Evolutionary conservation across 2,113 vertebrate species (phyloP).

Genomic region (Poeciliopsis occidentalis): DNA sequence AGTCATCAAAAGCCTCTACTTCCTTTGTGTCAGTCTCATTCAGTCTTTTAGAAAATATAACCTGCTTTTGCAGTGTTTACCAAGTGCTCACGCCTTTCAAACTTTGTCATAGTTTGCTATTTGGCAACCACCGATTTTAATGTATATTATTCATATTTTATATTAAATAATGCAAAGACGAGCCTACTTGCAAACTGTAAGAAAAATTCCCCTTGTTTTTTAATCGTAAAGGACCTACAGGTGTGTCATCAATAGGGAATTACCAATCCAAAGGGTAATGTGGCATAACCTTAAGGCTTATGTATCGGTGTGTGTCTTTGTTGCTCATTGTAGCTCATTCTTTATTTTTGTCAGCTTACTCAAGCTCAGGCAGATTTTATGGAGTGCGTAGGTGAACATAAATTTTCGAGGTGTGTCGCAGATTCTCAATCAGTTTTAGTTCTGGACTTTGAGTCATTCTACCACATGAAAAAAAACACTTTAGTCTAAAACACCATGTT

Average conservation of each 20-base stretch:
- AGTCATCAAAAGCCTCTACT: conserved; percentile 46
- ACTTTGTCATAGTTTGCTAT: not conserved
- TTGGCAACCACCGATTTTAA: not conserved
- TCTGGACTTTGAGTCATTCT: not conserved
- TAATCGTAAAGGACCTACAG: no score
- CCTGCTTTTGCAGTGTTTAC: conserved; percentile 35
- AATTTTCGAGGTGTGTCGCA: not conserved
- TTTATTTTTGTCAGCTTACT: not conserved
- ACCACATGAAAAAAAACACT: no score
- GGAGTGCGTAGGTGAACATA: not conserved
- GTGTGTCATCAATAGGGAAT: not conserved
- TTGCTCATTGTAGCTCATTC: not conserved
- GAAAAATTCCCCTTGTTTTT: no score
- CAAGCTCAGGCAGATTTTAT: not conserved
- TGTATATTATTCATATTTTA: not conserved
- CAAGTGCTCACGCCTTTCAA: not conserved
- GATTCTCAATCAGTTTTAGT: not conserved
- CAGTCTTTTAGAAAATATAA: conserved; percentile 36
- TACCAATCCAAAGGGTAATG: not conserved
- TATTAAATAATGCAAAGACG: no score
- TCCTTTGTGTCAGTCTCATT: conserved; percentile 36
- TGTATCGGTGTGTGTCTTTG: not conserved
- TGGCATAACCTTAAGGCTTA: not conserved
- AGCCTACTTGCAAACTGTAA: not conserved
- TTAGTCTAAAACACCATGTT: not conserved